Conservation (phyloP, 2,797 vertebrate genomes). For the Pitangus sulphuratus region DNA sequence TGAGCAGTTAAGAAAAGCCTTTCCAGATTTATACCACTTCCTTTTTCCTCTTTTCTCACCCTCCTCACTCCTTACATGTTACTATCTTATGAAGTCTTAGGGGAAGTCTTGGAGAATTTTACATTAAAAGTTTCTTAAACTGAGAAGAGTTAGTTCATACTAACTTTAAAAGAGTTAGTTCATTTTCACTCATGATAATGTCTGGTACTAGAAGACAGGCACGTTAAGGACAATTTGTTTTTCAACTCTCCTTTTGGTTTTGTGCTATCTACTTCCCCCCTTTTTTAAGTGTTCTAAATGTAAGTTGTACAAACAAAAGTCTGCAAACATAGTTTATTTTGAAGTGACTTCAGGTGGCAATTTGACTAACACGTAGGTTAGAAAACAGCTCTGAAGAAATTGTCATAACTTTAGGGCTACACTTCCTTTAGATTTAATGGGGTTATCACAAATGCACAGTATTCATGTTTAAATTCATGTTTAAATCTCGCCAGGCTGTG, state of each 20-base stretch:
- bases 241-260: not conserved
- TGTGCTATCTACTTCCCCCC: accelerated
- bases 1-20: constrained; percentile 44
- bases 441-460: not conserved
- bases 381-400: not conserved
- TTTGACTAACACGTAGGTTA: not conserved
- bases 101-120: not conserved
- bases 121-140: not conserved
- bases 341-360: not conserved
- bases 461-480: not conserved
- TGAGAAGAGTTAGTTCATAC: not conserved
- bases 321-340: not conserved
- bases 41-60: constrained; percentile 53
- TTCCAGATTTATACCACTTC: constrained; percentile 53
- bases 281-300: not conserved
- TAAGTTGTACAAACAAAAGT: not conserved
- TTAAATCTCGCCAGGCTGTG: not conserved
- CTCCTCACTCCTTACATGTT: not conserved
- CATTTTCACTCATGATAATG: not conserved
- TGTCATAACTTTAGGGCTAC: not conserved
- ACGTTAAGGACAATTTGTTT: not conserved
- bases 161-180: not conserved
- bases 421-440: not conserved
- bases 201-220: not conserved
- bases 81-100: not conserved